Percentiles rank a stretch among this genome's conserved stretches.
Conservation (phyloP, 1,140 invertebrate species). For the Drosophila nigrodunni region DNA sequence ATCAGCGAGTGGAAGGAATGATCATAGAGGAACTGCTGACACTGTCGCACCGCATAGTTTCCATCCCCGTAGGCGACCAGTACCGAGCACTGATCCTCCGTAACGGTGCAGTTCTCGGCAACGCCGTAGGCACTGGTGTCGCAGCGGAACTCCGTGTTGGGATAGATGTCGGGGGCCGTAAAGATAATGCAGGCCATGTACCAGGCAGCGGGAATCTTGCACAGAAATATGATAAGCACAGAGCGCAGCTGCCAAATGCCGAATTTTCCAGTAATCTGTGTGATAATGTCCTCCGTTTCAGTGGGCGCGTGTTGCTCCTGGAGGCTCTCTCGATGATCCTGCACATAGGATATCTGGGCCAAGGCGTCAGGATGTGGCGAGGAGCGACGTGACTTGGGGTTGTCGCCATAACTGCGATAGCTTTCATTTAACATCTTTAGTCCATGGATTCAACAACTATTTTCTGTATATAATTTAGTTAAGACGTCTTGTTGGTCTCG, state of each 20-base stretch:
- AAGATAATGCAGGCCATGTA: conserved; percentile 85
- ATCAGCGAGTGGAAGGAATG: conserved; percentile 73
- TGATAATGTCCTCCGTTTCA: conserved; percentile 63
- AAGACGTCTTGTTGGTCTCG: conserved; percentile 52
- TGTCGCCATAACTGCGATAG: conserved; percentile 13
- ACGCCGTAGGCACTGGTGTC: conserved; percentile 42
- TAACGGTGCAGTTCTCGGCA: conserved; percentile 49
- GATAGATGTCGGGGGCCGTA: conserved; percentile 76
- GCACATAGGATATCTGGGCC: conserved; percentile 29
- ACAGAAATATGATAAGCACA: conserved; percentile 79
- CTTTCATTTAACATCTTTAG: conserved; percentile 39
- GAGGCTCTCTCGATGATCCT: conserved; percentile 24
- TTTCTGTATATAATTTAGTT: conserved; percentile 48
- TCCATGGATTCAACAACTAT: not conserved
- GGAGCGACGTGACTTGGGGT: conserved; percentile 28
- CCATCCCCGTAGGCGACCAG: conserved; percentile 54
- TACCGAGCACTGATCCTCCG: conserved; percentile 71
- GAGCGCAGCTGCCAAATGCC: conserved; percentile 84
- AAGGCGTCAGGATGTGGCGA: conserved; percentile 37
- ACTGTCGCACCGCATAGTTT: conserved; percentile 61
- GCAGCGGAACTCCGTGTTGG: conserved; percentile 64
- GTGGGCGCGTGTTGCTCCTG: not conserved
- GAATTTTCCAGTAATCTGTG: conserved; percentile 74
- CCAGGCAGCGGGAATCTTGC: conserved; percentile 85
- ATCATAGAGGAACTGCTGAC: conserved; percentile 65